Base-by-base conservation (phyloP, 2,797 vertebrate genomes). In the Neostethus bicornis region DNA sequence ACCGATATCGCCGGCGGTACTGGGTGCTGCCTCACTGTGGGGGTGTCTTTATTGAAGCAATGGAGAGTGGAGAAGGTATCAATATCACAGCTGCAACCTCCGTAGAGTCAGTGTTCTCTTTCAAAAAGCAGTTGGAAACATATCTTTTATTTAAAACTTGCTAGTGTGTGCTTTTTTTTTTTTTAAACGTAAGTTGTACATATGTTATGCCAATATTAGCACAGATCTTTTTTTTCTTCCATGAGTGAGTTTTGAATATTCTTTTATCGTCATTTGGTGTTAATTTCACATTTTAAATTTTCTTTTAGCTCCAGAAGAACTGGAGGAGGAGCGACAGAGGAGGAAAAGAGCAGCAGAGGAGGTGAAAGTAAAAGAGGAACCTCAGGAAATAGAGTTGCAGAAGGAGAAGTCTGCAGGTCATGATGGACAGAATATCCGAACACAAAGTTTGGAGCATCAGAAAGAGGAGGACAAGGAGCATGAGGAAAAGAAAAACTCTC, bases 11-110 rank as follows among this genome's bases (percentile, higher is more conserved):
- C 38, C 96, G 97, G 16, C 92, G 97, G 29, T 99, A 98, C 84
- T 99, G 97, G 97, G 95, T 99, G 25, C 93, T 99, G 43, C 97
- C 97, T 9, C 97, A 98, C 23, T 99, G 97, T 62, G 97, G 97
- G 23, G 97, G 97, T 0, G 82, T 99, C 85, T 99, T 98, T 87
- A 93, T 99, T 8, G 96, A 99, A 90, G 95, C 92, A 70, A 93
- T 98, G 94, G 97, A 98, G 83, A 99, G 97, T 17, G 96, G 96
- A 66, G 97, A 99, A 95, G 96, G 96, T 99, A 32, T 51, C 5
- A 42, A 11, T 1, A 42, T 39, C 9, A 13, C 20, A 42, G 7
- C 23, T 11, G 39, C 2, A 39, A 20, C 20, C 16, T 20, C 7
- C 12, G 6, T 3, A 3, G 4, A 6, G n/a, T n/a, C n/a, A n/a